Evolutionary conservation across 2,113 vertebrate species (phyloP).

Genomic region (Chaetorhynchus papuensis): DNA sequence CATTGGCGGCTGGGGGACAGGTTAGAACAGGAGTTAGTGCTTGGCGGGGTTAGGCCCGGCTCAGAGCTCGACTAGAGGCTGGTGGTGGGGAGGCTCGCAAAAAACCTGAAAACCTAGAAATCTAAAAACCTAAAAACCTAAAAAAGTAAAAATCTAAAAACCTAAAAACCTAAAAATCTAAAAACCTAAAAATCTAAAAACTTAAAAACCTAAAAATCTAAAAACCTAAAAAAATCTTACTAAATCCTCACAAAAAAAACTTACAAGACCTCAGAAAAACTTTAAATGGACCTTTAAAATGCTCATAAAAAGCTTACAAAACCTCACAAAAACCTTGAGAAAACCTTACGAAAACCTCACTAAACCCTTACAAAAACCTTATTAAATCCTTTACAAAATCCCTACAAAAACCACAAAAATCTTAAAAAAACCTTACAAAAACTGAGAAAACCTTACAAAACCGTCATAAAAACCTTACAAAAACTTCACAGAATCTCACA

Average conservation of each 20-base stretch:
- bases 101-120: not conserved
- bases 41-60: not conserved
- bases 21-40: constrained; percentile 82
- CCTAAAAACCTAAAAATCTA: rapidly evolving
- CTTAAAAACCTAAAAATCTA: rapidly evolving
- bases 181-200: not conserved
- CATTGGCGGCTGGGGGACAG: constrained; percentile 81
- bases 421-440: not conserved
- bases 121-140: rapidly evolving
- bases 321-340: not conserved
- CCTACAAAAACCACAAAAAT: not conserved
- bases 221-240: rapidly evolving
- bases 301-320: not conserved
- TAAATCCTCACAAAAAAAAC: not conserved
- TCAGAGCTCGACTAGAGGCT: not conserved
- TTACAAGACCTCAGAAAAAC: not conserved
- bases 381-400: not conserved
- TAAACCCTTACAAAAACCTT: not conserved
- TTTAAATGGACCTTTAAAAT: not conserved
- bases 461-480: rapidly evolving
- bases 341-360: not conserved
- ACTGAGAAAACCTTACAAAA: not conserved
- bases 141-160: no score
- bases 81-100: rapidly evolving
- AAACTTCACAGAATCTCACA: no score